Percentiles rank a stretch among this genome's conserved stretches.
phyloP scores from a whole-genome alignment of 2,113 vertebrate species.

The Corythaixoides concolor region DNA sequence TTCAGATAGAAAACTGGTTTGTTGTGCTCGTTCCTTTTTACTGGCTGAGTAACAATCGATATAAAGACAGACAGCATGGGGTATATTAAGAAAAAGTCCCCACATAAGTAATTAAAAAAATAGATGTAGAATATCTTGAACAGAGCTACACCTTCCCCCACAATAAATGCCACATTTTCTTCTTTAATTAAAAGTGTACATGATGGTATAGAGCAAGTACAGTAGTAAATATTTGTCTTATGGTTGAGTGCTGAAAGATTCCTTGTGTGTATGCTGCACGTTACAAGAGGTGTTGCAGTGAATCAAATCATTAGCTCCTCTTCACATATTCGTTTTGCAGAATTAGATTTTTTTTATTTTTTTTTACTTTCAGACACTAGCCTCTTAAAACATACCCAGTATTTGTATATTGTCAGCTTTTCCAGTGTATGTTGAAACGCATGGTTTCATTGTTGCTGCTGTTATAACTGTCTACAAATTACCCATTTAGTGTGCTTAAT shows the following conservation, averaged over 20 bases:
- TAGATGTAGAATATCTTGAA: constrained; percentile 39
- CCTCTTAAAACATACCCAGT: neutral
- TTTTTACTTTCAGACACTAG: neutral
- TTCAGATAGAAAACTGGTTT: constrained; percentile 79
- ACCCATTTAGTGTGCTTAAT: constrained; percentile 27
- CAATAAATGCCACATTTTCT: constrained; percentile 42
- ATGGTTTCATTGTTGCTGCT: neutral
- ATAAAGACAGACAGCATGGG: constrained; percentile 78
- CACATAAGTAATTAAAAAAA: constrained; percentile 74
- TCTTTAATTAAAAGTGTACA: neutral
- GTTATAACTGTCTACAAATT: constrained; percentile 23
- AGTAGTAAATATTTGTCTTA: constrained; percentile 30
- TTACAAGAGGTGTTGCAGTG: neutral
- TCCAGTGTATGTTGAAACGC: neutral
- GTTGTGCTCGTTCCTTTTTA: constrained; percentile 72
- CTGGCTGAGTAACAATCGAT: constrained; percentile 73
- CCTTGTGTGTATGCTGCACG: neutral
- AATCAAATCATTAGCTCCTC: constrained; percentile 19
- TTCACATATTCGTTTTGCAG: neutral
- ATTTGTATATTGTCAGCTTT: neutral
- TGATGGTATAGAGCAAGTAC: neutral
- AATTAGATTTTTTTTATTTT: neutral
- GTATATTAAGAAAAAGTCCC: constrained; percentile 65
- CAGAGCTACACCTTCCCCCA: neutral
- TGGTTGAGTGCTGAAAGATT: constrained; percentile 12